Evolutionary conservation across 2,888 invertebrate species (phyloP), one percentile per base, ranked within the genome.

Genomic region (Epirrita christyi): DNA sequence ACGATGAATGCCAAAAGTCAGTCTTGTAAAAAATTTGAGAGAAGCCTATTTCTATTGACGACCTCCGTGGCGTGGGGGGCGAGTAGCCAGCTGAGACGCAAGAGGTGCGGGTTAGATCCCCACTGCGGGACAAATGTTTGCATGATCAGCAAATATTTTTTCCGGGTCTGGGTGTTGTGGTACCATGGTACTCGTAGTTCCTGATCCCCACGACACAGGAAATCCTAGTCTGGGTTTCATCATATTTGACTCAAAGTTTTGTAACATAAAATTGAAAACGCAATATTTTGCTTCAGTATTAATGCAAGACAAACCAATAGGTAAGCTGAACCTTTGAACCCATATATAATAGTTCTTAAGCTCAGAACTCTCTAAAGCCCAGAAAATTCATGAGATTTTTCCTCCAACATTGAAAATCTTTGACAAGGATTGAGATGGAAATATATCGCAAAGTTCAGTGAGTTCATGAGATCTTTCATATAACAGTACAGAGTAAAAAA

Each of bases 351-450:
- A 61, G 61, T 61, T 58, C 49, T 32, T 49, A 44, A 57, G 55
- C 54, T 44, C 52, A 37, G 49, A 48, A 44, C 53, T 42, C 51
- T 60, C 41, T 51, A 64, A 61, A 55, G 45, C 46, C 40, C 40
- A 36, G 45, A 60, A 62, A 63, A 65, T 59, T 51, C 62, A 55
- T 57, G 42, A 55, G 42, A 60, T 62, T 67, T 67, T 58, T 4
- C 56, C 38, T 61, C 42, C 49, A 63, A 58, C 51, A 56, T 48
- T 32, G 56, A 62, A 60, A 62, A 61, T 65, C 61, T 67, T 66
- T 67, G 67, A 72, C 66, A 69, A 57, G 54, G 71, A 74, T 74
- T 72, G 68, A 67, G 68, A 68, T 65, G 65, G 67, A 69, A 71
- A 77, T 76, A 76, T 70, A 76, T 76, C 68, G 61, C 66, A 55